These are phyloP conservation scores for Cerastoderma edule DNA, from an alignment of 2,888 invertebrate species.

Conservation along the genomic window DNA sequence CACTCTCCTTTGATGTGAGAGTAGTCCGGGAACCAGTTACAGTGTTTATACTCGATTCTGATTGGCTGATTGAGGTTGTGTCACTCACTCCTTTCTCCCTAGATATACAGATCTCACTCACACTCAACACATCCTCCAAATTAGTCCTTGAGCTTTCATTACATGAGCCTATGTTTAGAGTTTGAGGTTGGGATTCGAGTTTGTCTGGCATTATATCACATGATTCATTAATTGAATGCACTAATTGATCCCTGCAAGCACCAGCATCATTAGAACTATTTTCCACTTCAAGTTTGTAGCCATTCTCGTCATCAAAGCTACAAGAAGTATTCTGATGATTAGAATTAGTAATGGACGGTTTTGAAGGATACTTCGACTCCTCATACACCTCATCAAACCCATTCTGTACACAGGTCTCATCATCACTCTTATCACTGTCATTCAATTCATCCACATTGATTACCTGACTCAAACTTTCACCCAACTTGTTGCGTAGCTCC, in stretches of 20 bases:
- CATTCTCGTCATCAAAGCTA: neutral
- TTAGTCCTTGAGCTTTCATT: conserved; percentile 16
- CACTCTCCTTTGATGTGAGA: conserved; percentile 58
- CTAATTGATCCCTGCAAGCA: too few relatives aligned
- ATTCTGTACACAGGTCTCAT: conserved; percentile 73
- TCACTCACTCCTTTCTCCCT: conserved; percentile 13
- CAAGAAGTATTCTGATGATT: neutral
- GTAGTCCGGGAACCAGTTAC: conserved; percentile 40
- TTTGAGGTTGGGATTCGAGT: too few relatives aligned
- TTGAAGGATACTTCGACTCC: conserved; percentile 2
- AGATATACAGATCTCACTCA: conserved; percentile 45
- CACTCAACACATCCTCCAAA: conserved; percentile 44
- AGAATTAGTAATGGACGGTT: neutral
- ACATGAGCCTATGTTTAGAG: too few relatives aligned
- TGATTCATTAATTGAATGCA: too few relatives aligned
- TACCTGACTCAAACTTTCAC: conserved; percentile 68
- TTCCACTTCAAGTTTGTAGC: neutral
- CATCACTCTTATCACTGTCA: conserved; percentile 73
- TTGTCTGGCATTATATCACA: too few relatives aligned
- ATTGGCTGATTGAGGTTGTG: conserved; percentile 7
- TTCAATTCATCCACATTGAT: conserved; percentile 65
- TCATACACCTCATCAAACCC: conserved; percentile 71
- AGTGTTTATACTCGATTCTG: conserved; percentile 18
- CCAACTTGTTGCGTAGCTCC: conserved; percentile 62
- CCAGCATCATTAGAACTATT: conserved; percentile 16